Conservation (phyloP, 2,888 invertebrate genomes). For the Achlya flavicornis region DNA sequence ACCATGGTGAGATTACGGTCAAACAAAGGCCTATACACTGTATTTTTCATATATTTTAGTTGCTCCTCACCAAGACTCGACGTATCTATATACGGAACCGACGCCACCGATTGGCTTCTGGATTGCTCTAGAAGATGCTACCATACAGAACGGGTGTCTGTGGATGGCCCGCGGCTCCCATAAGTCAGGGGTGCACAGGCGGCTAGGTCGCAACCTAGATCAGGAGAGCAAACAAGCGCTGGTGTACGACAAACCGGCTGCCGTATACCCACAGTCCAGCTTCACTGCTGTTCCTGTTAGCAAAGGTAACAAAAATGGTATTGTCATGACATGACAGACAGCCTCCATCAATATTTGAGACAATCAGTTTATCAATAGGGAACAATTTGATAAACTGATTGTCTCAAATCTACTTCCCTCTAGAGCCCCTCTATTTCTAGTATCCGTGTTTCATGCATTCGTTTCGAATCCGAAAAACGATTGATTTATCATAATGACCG, state of each 20-base stretch:
- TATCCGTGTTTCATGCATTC: too few species aligned
- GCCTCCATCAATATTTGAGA: too few species aligned
- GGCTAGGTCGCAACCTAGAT: constrained; percentile 88
- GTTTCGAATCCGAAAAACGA: too few species aligned
- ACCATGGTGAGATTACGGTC: too few species aligned
- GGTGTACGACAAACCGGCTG: constrained; percentile 87
- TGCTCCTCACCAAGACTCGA: constrained; percentile 92
- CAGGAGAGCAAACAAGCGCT: constrained; percentile 83
- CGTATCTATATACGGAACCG: constrained; percentile 94
- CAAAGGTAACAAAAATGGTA: constrained; percentile 86
- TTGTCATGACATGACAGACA: too few species aligned
- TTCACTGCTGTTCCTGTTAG: constrained; percentile 92
- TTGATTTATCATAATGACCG: too few species aligned
- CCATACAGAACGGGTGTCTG: constrained; percentile 96
- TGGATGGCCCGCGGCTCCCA: constrained; percentile 97
- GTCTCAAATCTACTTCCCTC: too few species aligned
- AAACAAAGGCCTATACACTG: too few species aligned
- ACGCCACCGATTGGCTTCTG: constrained; percentile 93
- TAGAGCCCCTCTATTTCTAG: too few species aligned
- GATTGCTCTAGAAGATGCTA: constrained; percentile 98
- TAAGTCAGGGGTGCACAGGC: constrained; percentile 90
- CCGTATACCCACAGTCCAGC: constrained; percentile 88
- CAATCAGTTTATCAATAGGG: too few species aligned
- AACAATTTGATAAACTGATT: too few species aligned
- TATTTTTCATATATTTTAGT: constrained; percentile 77